A percentile compares a stretch with the other conserved stretches of the same genome.
phyloP scores from a whole-genome alignment of 2,888 invertebrate species.

The Phasia obesa region DNA sequence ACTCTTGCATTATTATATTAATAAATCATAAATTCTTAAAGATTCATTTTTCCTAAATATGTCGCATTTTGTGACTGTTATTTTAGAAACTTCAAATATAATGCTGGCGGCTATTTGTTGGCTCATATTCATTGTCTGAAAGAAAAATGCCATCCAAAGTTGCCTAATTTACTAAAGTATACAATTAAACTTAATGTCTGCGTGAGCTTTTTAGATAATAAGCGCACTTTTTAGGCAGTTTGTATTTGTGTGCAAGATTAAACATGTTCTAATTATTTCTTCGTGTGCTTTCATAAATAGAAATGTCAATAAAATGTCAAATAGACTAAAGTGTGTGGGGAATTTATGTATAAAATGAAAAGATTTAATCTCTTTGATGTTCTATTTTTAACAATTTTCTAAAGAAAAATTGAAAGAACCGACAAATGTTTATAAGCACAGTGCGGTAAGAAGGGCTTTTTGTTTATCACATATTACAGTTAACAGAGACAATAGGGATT shows the following conservation, averaged over 20 bases:
- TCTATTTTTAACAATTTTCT: neutral
- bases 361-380: conserved; percentile 29
- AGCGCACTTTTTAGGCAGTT: neutral
- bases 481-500: too few relatives aligned
- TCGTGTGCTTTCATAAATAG: neutral
- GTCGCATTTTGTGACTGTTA: too few relatives aligned
- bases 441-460: too few relatives aligned
- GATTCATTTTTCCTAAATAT: too few relatives aligned
- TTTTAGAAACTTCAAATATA: too few relatives aligned
- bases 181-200: neutral
- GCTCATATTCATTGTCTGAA: too few relatives aligned
- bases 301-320: conserved; percentile 26
- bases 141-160: neutral
- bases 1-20: too few relatives aligned
- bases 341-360: conserved; percentile 8
- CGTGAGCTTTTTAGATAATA: neutral
- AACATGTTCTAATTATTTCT: conserved; percentile 21
- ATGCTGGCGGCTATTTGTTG: too few relatives aligned
- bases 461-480: too few relatives aligned
- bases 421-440: neutral
- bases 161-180: neutral
- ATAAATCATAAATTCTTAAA: too few relatives aligned
- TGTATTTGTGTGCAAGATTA: neutral
- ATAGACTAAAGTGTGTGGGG: neutral
- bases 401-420: neutral